Evolutionary conservation across 2,797 vertebrate species (phyloP), one percentile per base, ranked within the genome.

Genomic region (Coregonus sp.): DNA sequence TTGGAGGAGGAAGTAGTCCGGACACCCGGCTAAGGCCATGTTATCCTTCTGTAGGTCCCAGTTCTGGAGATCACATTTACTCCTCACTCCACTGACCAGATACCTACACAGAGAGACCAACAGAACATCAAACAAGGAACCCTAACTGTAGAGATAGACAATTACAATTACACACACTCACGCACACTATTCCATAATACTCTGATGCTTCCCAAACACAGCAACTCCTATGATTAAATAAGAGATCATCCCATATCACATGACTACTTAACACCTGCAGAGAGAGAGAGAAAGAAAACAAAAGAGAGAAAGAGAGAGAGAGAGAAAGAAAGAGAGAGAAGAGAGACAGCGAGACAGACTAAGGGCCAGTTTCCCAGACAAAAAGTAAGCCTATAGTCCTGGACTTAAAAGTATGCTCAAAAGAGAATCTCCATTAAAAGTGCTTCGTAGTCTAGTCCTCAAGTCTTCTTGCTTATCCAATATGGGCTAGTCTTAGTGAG

Each of bases 1-100:
- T 90, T 95, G 95, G 88, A 90, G 95, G 83, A 96, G 90, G 89
- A 96, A 97, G 91, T 95, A 96, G 89, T 97, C 97, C 86, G 96
- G 95, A 85, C 95, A 97, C 91, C 95, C 97, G 78, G 96, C 95
- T 94, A 98, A 94, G 93, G 96, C 95, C 96, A 98, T 96, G 89
- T 88, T 90, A 82, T 81, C 82, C 80, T 66, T 70, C 84, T 73
- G 81, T 66, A 70, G 56, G 77, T 79, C 81, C 81, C 85, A 81
- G 82, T 59, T 35, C 63, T 68, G 80, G 78, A 81, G 80, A 81
- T 78, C 86, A 86, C 84, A 81, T 81, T 86, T 68, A 84, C 81
- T 80, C 84, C 78, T 76, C 73, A 15, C 14, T 31, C 37, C 7
- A 31, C 78, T 76, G 77, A 35, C 67, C 75, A 82, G 81, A 74